Conservation (phyloP, 30 jellyfish, hydroid and myxozoan species). For the Chironex yamaguchii region DNA sequence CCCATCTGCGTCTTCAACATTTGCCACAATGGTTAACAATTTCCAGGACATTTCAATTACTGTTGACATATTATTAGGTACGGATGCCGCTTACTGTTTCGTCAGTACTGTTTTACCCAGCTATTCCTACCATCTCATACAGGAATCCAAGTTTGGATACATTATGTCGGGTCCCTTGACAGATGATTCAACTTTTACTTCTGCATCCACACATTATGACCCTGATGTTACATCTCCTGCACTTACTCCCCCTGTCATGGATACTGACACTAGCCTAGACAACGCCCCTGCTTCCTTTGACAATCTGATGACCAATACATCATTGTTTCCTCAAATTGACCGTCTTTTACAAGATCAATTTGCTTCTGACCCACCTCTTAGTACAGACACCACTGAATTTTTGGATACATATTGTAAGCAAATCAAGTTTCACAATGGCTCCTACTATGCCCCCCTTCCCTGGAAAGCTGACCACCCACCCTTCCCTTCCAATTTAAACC, state of each 20-base stretch:
- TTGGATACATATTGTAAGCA: conserved; percentile 7
- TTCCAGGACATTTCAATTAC: background rate
- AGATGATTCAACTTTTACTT: background rate
- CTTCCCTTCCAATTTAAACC: conserved; percentile 47
- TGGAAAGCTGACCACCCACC: conserved; percentile 73
- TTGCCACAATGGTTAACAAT: conserved; percentile 26
- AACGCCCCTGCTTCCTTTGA: conserved; percentile 2
- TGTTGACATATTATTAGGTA: conserved; percentile 45
- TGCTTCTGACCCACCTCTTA: conserved; percentile 35
- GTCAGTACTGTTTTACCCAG: conserved; percentile 7
- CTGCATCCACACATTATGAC: background rate
- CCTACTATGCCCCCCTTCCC: conserved; percentile 25
- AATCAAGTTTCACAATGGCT: conserved; percentile 34
- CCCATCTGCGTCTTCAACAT: conserved; percentile 43
- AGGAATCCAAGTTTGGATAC: conserved; percentile 42
- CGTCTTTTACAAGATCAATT: conserved; percentile 28
- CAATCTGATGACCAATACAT: conserved; percentile 11
- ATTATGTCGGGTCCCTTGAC: conserved; percentile 38
- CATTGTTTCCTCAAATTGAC: conserved; percentile 33
- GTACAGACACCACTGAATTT: no score
- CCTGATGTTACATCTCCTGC: no score
- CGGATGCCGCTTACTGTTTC: conserved; percentile 53
- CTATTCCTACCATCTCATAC: background rate
- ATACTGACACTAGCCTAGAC: conserved; percentile 1
- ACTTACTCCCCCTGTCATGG: no score